Percentiles rank a stretch among this genome's conserved stretches.
phyloP scores from a whole-genome alignment of 2,113 vertebrate species.

The Elachura formosa region DNA sequence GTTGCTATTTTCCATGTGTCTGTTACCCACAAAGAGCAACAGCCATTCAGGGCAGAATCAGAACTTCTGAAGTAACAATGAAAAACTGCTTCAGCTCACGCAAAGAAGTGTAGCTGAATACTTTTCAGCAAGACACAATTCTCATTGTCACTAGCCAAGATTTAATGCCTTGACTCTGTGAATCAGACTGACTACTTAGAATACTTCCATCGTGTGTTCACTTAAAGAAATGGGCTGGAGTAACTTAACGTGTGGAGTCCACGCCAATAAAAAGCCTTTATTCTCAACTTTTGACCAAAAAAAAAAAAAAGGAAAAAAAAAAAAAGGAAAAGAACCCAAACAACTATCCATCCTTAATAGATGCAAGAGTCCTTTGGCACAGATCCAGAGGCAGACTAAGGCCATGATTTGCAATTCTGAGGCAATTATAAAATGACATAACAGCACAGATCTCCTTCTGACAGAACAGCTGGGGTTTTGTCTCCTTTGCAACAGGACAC shows the following conservation, averaged over 20 bases:
- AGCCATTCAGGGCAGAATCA: not conserved
- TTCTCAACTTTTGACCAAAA: not conserved
- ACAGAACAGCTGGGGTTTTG: not conserved
- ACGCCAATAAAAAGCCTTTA: not conserved
- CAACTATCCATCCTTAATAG: not conserved
- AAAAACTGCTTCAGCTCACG: not conserved
- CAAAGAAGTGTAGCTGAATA: not conserved
- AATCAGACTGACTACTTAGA: not conserved
- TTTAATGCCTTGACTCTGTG: not conserved
- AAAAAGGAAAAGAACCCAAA: fast-evolving
- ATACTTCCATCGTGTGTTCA: not conserved
- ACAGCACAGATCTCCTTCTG: slow-evolving; percentile 2
- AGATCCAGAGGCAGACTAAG: not conserved
- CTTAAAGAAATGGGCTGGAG: not conserved
- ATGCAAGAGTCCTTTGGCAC: slow-evolving; percentile 5
- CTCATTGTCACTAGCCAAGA: slow-evolving; percentile 21
- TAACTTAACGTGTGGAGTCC: not conserved
- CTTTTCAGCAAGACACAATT: slow-evolving; percentile 5
- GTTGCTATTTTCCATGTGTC: not conserved
- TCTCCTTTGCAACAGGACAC: not conserved
- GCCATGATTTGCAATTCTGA: slow-evolving; percentile 25
- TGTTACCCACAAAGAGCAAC: not conserved
- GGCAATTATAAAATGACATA: slow-evolving; percentile 47
- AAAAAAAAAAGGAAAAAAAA: not conserved
- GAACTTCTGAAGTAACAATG: not conserved